Base-by-base conservation (phyloP, 2,888 invertebrate species). In the Ectobius pallidus region DNA sequence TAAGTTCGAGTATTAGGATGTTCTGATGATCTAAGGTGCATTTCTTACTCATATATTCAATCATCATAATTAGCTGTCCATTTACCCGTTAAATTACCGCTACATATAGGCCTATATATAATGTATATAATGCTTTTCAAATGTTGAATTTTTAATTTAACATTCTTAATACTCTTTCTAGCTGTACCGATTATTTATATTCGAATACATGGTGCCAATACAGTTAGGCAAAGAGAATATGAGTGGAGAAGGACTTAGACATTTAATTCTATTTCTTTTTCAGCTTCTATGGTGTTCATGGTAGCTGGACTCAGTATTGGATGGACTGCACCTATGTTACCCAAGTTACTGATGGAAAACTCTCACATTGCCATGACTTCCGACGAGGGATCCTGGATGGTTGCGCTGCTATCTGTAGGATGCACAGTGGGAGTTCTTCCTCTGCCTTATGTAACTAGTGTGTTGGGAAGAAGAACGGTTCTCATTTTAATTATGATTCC, bases 241-340 rank as follows among this genome's bases (percentile, higher is more conserved):
- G n/a, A n/a, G n/a, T n/a, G n/a, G n/a, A n/a, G n/a, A n/a, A n/a
- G n/a, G n/a, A n/a, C n/a, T n/a, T n/a, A n/a, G n/a, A 34, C 52
- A 22, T 14, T 25, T 16, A 58, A 7, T 16, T 58, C 2, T 32
- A 6, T 58, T 42, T 65, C n/a, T 46, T 11, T 39, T 65, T 25
- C 44, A 65, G 65, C 44, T 6, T 65, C 65, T 16, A 46, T 46
- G 25, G 16, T 16, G 7, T 65, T 44, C 27, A 14, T 25, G 6
- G 3, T 46, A 2, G 30, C 65, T 27, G 65, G 65, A 16, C 27
- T 65, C 4, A 3, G 25, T 1, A 22, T 18, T n/a, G 79, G 80
- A n/a, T 82, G 81, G 81, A 79, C 80, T 3, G 81, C 81, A 3
- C 81, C 81, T 6, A 79, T 80, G 0, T 74, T 82, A 69, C 81